Evolutionary conservation across 2,888 invertebrate species (phyloP).

Genomic region (Dione vanillae): DNA sequence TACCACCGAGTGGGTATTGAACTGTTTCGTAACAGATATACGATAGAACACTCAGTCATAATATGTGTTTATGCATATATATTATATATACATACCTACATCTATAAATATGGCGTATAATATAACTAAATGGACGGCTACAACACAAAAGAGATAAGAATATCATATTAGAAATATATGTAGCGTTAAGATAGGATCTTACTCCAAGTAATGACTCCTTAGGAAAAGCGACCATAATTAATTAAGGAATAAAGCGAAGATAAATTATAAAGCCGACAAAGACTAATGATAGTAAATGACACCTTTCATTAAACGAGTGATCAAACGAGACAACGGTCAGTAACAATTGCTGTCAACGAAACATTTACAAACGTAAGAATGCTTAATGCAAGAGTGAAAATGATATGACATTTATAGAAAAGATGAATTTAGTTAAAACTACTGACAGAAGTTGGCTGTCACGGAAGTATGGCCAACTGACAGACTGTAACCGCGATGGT

Average conservation of each 20-base stretch:
- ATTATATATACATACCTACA: no score
- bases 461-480: no score
- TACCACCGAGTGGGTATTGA: no score
- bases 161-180: conserved; percentile 10
- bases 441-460: not conserved
- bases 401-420: not conserved
- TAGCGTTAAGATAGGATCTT: not conserved
- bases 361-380: conserved; percentile 19
- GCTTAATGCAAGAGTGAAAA: not conserved
- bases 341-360: conserved; percentile 37
- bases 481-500: no score
- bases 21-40: no score
- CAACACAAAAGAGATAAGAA: not conserved
- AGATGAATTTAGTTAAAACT: not conserved
- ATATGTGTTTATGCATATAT: no score
- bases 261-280: conserved; percentile 47
- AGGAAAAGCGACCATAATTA: conserved; percentile 42
- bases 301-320: conserved; percentile 44
- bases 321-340: conserved; percentile 39
- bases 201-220: conserved; percentile 21
- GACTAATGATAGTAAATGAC: conserved; percentile 47
- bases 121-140: not conserved
- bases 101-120: no score
- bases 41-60: no score
- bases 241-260: conserved; percentile 47